Evolutionary conservation across 2,888 invertebrate species (phyloP).

Genomic region (Netelia inedita): DNA sequence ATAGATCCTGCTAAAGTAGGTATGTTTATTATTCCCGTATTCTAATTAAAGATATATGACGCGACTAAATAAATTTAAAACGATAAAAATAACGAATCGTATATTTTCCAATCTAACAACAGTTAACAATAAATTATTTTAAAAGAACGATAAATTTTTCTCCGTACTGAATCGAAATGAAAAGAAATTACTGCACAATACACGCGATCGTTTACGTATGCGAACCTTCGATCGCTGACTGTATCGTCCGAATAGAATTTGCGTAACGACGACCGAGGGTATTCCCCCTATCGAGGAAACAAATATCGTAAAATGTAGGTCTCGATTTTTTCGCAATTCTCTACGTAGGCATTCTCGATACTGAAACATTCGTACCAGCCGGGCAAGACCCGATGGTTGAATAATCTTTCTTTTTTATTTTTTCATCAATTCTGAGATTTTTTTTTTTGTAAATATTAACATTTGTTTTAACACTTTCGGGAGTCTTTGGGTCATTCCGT

Average conservation of each 20-base stretch:
- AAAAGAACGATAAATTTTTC: neutral
- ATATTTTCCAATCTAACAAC: neutral
- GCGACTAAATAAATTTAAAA: too few species aligned
- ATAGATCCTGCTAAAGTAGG: neutral
- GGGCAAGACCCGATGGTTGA: conserved; percentile 11
- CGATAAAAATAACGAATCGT: too few species aligned
- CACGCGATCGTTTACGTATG: conserved; percentile 33
- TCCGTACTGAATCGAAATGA: neutral
- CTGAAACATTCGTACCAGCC: conserved; percentile 18
- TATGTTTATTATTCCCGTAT: too few species aligned
- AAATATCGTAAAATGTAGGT: conserved; percentile 49
- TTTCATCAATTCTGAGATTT: neutral
- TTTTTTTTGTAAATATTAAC: neutral
- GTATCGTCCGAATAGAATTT: conserved; percentile 17
- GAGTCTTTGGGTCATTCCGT: neutral
- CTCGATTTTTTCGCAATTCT: conserved; percentile 46
- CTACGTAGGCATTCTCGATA: conserved; percentile 19
- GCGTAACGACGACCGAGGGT: conserved; percentile 47
- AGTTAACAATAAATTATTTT: neutral
- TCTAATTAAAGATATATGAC: too few species aligned
- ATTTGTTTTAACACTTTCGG: neutral
- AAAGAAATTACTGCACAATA: conserved; percentile 31
- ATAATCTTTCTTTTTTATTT: neutral
- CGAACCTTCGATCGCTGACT: conserved; percentile 20
- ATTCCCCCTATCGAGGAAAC: conserved; percentile 34